Conservation (phyloP, 2,888 invertebrate genomes). For the Sepioteuthis lessoniana region DNA sequence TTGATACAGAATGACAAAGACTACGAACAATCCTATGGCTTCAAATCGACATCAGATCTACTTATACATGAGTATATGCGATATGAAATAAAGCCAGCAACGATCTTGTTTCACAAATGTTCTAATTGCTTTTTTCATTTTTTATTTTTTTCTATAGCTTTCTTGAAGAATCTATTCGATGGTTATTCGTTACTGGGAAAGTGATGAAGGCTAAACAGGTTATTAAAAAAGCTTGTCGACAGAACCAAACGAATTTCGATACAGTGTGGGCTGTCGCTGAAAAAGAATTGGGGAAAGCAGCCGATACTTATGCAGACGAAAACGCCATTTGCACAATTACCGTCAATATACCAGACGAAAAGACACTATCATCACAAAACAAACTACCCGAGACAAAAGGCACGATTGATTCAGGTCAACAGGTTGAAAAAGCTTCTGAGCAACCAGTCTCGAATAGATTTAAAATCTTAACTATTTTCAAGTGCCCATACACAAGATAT, state of each 20-base stretch:
- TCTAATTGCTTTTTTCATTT: neutral
- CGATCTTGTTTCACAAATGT: no score
- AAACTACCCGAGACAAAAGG: neutral
- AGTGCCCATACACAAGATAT: neutral
- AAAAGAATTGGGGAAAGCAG: neutral
- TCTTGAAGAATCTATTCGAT: conserved; percentile 66
- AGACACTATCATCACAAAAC: neutral
- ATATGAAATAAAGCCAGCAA: no score
- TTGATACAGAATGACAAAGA: no score
- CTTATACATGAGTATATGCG: no score
- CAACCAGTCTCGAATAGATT: neutral
- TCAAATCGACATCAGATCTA: no score
- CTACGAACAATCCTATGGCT: no score
- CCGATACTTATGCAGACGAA: neutral
- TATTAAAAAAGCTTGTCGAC: conserved; percentile 56
- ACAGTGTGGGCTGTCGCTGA: conserved; percentile 47
- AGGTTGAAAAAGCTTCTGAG: neutral
- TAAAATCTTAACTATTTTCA: neutral
- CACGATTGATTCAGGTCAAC: neutral
- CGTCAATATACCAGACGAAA: neutral
- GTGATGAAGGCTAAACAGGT: conserved; percentile 58
- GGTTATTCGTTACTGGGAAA: conserved; percentile 63
- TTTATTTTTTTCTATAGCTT: conserved; percentile 55
- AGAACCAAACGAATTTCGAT: conserved; percentile 57
- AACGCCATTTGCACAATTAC: neutral